These are phyloP conservation scores for Dryocosmus kuriphilus DNA, from an alignment of 2,888 invertebrate genomes.

Conservation along the genomic window DNA sequence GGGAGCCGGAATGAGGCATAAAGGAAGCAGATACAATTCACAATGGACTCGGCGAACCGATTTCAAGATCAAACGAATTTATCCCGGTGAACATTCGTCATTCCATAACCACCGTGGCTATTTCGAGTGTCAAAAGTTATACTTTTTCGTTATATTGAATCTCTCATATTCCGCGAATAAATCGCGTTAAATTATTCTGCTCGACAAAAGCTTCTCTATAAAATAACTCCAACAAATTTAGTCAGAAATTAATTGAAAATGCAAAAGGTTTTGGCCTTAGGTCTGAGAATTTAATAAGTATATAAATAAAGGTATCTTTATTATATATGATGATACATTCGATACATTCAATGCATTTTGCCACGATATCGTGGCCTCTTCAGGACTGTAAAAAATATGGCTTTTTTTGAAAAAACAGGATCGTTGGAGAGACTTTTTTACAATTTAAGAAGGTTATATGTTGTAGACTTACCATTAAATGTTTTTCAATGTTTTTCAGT, in stretches of 20 bases:
- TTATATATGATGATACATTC: too few species aligned
- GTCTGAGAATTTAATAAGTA: too few species aligned
- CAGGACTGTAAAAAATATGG: too few species aligned
- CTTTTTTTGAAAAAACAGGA: too few species aligned
- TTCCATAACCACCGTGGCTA: slow-evolving; percentile 39
- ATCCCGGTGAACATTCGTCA: slow-evolving; percentile 63
- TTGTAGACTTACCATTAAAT: too few species aligned
- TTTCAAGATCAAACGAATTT: slow-evolving; percentile 74
- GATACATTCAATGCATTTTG: too few species aligned
- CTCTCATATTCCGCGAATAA: background rate
- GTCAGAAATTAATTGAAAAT: background rate
- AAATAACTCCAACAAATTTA: background rate
- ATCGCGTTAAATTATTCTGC: background rate
- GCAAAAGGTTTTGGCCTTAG: too few species aligned
- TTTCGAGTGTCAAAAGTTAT: slow-evolving; percentile 3
- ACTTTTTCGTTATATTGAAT: background rate
- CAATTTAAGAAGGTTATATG: too few species aligned
- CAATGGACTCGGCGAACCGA: slow-evolving; percentile 76
- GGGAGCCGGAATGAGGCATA: slow-evolving; percentile 58
- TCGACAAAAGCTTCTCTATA: background rate
- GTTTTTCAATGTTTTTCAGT: too few species aligned
- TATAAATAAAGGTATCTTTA: too few species aligned
- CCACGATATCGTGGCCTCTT: too few species aligned
- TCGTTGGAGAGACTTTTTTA: too few species aligned
- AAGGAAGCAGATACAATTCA: slow-evolving; percentile 67